These are phyloP conservation scores for Budorcas taxicolor DNA, from an alignment of 2,113 vertebrate genomes.

Conservation along the genomic window DNA sequence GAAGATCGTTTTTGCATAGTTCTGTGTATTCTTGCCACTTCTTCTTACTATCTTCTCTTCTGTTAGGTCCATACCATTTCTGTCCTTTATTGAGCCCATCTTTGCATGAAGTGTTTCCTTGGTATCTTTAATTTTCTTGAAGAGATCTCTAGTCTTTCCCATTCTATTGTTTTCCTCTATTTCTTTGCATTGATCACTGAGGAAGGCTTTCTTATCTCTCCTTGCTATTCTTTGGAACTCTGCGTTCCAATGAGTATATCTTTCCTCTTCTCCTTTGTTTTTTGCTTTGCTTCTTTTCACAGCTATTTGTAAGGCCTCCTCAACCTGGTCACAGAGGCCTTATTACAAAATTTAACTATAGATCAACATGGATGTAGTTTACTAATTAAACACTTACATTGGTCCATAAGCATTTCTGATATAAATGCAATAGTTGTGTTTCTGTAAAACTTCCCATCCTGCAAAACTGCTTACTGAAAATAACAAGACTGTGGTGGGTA, in stretches of 20 bases:
- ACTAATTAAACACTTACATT: not conserved
- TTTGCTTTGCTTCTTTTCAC: not conserved
- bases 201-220: too few species aligned
- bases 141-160: too few species aligned
- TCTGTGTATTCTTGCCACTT: too few species aligned
- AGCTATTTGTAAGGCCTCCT: not conserved
- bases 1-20: too few species aligned
- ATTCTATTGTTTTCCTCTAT: too few species aligned
- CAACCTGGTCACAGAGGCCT: not conserved
- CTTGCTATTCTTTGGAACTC: not conserved
- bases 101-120: too few species aligned
- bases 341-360: not conserved
- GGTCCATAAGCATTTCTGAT: not conserved
- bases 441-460: not conserved
- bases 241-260: not conserved
- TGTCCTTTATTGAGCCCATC: too few species aligned
- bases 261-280: not conserved
- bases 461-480: not conserved
- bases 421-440: not conserved
- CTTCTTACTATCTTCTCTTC: too few species aligned
- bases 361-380: not conserved
- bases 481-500: not conserved
- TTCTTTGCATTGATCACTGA: too few species aligned
- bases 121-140: too few species aligned
- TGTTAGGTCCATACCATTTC: too few species aligned